Evolutionary conservation across 1,140 invertebrate genomes (phyloP), one percentile per base, ranked within the genome.

Genomic region (Drosophila burlai): DNA sequence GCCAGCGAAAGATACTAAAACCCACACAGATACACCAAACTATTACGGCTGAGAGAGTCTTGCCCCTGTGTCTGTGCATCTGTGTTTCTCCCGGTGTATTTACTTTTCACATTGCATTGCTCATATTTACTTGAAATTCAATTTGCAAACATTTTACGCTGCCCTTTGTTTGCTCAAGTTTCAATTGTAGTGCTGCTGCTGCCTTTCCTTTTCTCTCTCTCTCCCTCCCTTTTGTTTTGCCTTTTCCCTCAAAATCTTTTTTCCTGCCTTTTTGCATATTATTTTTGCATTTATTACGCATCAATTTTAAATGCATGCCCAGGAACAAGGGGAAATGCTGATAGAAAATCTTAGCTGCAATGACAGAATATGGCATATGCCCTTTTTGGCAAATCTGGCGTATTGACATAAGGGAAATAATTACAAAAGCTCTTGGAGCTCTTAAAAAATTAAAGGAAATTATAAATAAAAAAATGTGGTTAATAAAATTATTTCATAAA

Each of bases 81-180:
- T 67, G 40, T 65, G 42, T 80, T 34, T 76, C 46, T 50, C 59
- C 54, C 57, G 31, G 60, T 72, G 52, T 71, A 72, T 59, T 76
- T 73, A 57, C 58, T 66, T 54, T 77, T 64, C 62, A 61, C 79
- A 73, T 80, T 80, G 72, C 73, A 82, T 67, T 84, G 60, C 77
- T 47, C 72, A 77, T 82, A 86, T 75, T 81, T 64, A 67, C 80
- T 83, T 74, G 73, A 80, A 89, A 78, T 80, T 87, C 80, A 83
- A 87, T 83, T 87, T 87, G 73, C 63, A 64, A 80, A 81, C 66
- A 84, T 84, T 79, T 77, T 76, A 69, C 72, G 64, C 65, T 69
- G 67, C 80, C 77, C 68, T 84, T 85, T 85, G 82, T 85, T 85
- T 81, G 78, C 73, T 62, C 58, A 71, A 73, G 65, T 85, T 84